phyloP scores from a whole-genome alignment of 2,888 invertebrate genomes.

The Malacosoma neustria region DNA sequence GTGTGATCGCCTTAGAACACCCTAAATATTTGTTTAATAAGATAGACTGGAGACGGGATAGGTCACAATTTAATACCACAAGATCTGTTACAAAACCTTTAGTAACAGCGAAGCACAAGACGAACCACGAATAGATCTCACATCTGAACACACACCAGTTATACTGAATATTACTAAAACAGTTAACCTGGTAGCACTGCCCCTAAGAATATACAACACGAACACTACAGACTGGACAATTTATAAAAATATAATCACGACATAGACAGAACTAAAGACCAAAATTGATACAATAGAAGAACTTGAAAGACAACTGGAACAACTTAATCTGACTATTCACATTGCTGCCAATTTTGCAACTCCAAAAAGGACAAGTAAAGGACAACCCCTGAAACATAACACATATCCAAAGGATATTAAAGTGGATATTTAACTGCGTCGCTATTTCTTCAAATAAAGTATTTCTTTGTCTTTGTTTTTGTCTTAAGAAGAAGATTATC shows the following conservation, averaged over 20 bases:
- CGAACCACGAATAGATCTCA: neutral
- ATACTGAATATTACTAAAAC: slow-evolving; percentile 3
- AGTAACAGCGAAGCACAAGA: too few relatives aligned
- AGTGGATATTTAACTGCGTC: slow-evolving; percentile 1
- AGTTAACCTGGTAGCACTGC: slow-evolving; percentile 4
- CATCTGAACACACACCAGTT: slow-evolving; percentile 10
- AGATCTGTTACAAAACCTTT: too few relatives aligned
- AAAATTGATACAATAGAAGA: slow-evolving; percentile 2
- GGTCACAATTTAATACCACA: too few relatives aligned
- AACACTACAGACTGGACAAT: slow-evolving; percentile 2
- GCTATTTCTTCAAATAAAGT: too few relatives aligned
- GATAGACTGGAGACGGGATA: too few relatives aligned
- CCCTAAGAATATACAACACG: slow-evolving; percentile 6
- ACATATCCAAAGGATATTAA: slow-evolving; percentile 1
- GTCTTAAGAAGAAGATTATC: too few relatives aligned
- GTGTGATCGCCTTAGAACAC: too few relatives aligned
- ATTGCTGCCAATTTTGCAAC: slow-evolving; percentile 2
- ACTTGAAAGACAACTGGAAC: slow-evolving; percentile 1
- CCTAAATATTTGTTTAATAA: too few relatives aligned
- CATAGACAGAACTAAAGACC: slow-evolving; percentile 1
- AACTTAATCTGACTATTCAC: slow-evolving; percentile 2
- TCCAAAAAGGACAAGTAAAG: neutral
- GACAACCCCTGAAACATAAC: slow-evolving; percentile 1
- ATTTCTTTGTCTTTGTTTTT: too few relatives aligned
- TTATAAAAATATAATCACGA: slow-evolving; percentile 1